These are phyloP conservation scores for Tipula unca DNA, from an alignment of 2,888 invertebrate genomes.

Conservation along the genomic window DNA sequence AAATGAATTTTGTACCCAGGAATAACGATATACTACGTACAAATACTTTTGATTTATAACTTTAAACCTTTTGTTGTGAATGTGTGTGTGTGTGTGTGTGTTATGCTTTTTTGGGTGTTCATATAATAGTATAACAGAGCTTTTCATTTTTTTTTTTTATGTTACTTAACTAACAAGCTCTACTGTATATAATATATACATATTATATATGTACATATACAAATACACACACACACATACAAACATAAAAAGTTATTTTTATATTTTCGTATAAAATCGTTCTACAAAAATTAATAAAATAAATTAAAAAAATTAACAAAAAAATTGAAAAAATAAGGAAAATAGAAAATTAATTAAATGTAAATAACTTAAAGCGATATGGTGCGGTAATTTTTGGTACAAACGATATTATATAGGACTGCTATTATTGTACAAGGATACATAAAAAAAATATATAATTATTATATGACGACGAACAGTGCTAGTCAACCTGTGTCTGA, in stretches of 20 bases:
- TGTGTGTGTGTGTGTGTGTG: not conserved
- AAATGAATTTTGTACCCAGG: not conserved
- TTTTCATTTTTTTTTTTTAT: not conserved
- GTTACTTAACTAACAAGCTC: too few species aligned
- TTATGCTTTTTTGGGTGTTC: not conserved
- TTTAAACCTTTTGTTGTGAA: not conserved
- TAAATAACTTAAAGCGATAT: not conserved
- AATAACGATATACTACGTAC: not conserved
- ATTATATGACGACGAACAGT: too few species aligned
- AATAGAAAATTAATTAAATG: constrained; percentile 9
- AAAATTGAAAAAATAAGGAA: not conserved
- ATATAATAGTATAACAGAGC: not conserved
- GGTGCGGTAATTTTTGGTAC: not conserved
- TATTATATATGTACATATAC: not conserved
- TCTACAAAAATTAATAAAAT: not conserved
- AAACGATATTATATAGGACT: not conserved
- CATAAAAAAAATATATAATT: too few species aligned
- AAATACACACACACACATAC: too few species aligned
- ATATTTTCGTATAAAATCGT: not conserved
- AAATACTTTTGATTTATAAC: not conserved
- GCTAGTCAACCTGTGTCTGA: too few species aligned
- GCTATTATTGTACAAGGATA: not conserved
- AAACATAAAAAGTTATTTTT: not conserved
- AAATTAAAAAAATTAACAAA: not conserved
- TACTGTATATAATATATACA: not conserved